These are phyloP conservation scores for Tachyglossus aculeatus DNA, from an alignment of 2,797 vertebrate species.

Conservation along the genomic window DNA sequence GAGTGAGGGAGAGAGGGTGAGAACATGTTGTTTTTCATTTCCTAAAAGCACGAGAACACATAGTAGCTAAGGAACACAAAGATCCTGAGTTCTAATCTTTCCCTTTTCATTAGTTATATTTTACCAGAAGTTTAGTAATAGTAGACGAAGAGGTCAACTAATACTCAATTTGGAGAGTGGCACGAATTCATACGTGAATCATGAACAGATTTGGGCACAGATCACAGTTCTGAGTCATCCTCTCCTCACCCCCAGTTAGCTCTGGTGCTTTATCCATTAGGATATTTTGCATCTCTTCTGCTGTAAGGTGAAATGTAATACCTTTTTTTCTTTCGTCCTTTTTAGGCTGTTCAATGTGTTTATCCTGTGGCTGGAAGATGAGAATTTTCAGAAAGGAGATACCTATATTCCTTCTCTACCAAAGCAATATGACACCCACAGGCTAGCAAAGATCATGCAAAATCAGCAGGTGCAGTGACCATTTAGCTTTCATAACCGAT, in stretches of 20 bases:
- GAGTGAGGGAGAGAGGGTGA: too few species aligned
- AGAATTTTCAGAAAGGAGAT: slow-evolving; percentile 91
- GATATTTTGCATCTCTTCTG: not conserved
- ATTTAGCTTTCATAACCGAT: not conserved
- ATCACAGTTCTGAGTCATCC: not conserved
- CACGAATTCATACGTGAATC: not conserved
- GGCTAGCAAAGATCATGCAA: slow-evolving; percentile 94
- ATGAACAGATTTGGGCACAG: not conserved
- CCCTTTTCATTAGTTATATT: too few species aligned
- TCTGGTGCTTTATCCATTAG: too few species aligned
- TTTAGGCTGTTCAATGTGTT: slow-evolving; percentile 91
- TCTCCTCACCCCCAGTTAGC: not conserved
- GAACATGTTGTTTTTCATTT: too few species aligned
- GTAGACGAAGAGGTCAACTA: too few species aligned
- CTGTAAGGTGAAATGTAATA: not conserved
- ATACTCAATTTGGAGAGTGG: not conserved
- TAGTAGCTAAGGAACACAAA: too few species aligned
- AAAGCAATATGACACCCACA: slow-evolving; percentile 89
- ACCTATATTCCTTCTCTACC: slow-evolving; percentile 92
- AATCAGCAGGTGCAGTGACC: slow-evolving; percentile 77
- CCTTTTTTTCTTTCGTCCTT: not conserved
- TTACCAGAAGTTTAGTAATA: too few species aligned
- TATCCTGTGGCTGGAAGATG: slow-evolving; percentile 93
- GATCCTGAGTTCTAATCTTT: too few species aligned
- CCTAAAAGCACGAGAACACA: too few species aligned